Percentiles rank a stretch among this genome's conserved stretches.
phyloP scores from a whole-genome alignment of 2,113 vertebrate species.

The Puma concolor region DNA sequence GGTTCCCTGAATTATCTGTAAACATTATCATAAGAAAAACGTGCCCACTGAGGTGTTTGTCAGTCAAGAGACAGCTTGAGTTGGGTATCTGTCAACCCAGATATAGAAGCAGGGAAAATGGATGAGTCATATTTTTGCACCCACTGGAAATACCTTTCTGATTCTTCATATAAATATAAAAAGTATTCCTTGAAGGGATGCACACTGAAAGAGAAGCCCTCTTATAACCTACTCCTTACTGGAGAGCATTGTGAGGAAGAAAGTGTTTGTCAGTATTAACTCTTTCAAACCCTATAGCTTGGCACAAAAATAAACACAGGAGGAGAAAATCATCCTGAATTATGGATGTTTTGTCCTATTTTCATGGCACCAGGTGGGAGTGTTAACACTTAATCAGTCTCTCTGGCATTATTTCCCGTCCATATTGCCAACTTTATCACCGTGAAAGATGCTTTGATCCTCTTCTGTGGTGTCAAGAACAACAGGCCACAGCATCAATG shows the following conservation, averaged over 20 bases:
- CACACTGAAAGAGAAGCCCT: neutral
- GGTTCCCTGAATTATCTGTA: neutral
- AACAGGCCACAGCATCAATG: conserved; percentile 70
- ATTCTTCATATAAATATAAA: neutral
- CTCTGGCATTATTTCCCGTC: conserved; percentile 40
- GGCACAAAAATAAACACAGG: neutral
- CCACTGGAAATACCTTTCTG: neutral
- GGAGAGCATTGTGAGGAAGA: neutral
- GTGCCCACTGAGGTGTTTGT: neutral
- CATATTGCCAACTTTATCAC: conserved; percentile 66
- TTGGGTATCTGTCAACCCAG: neutral
- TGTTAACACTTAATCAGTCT: conserved; percentile 71
- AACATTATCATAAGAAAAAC: neutral
- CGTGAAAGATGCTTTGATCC: conserved; percentile 76
- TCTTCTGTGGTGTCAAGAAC: conserved; percentile 62
- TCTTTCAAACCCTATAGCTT: conserved; percentile 30
- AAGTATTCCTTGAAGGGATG: neutral
- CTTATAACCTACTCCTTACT: neutral
- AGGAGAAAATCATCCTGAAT: conserved; percentile 30
- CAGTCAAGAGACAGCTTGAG: neutral
- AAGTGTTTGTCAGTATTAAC: neutral
- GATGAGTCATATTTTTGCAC: neutral
- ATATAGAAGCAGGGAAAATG: neutral
- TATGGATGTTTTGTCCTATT: neutral
- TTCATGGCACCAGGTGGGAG: conserved; percentile 70